These are phyloP conservation scores for Nothocercus nigrocapillus DNA, from an alignment of 2,113 vertebrate genomes.

Conservation along the genomic window DNA sequence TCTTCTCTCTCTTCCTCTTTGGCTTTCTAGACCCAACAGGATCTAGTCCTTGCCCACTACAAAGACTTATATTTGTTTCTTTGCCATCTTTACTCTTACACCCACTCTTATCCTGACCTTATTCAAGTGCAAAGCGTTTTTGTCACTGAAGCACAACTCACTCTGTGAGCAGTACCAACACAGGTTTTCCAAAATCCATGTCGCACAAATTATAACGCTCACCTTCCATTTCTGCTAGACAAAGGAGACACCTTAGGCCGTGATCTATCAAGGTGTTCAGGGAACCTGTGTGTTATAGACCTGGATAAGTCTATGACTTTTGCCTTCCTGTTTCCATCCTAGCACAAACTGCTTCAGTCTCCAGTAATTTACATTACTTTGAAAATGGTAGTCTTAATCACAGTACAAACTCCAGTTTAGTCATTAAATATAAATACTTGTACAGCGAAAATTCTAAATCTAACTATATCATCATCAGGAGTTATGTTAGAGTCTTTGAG, in stretches of 20 bases:
- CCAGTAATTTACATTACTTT: neutral
- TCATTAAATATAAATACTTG: neutral
- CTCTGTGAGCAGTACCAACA: neutral
- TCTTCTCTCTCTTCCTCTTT: neutral
- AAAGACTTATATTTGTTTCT: neutral
- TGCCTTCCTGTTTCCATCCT: neutral
- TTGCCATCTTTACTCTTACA: neutral
- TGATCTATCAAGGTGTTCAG: neutral
- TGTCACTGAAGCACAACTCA: neutral
- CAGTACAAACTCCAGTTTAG: neutral
- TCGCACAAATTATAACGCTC: neutral
- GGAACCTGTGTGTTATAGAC: neutral
- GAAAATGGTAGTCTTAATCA: neutral
- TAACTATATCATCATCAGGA: neutral
- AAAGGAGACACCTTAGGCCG: neutral
- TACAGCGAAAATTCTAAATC: neutral
- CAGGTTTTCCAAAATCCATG: neutral
- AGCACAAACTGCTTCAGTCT: neutral
- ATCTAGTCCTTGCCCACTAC: neutral
- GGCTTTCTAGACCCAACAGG: neutral
- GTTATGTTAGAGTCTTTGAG: neutral
- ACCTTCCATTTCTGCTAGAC: neutral
- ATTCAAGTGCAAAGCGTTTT: fast-evolving
- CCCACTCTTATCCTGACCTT: neutral
- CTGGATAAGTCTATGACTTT: neutral